Conservation (phyloP, 1,140 invertebrate species). For the Temnothorax longispinosus region DNA sequence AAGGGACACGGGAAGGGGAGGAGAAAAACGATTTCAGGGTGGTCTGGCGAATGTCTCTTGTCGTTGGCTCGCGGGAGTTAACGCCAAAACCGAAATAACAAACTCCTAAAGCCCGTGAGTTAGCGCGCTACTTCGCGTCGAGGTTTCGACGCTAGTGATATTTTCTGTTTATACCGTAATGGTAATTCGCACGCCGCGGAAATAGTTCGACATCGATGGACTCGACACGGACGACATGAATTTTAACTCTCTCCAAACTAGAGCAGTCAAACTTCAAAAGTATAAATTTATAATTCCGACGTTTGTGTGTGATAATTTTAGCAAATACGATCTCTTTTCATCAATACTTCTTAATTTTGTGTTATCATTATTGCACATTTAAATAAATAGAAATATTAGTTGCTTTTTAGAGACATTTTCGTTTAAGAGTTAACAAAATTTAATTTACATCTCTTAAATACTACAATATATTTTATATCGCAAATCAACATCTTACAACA, state of each 20-base stretch:
- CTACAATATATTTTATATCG: neutral
- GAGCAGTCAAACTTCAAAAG: neutral
- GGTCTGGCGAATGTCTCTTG: conserved; percentile 84
- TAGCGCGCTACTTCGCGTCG: conserved; percentile 68
- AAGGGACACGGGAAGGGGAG: conserved; percentile 2
- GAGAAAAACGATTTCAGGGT: conserved; percentile 68
- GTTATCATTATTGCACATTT: neutral
- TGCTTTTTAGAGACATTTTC: neutral
- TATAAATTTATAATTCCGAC: conserved; percentile 1
- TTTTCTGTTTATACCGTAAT: conserved; percentile 69
- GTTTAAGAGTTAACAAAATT: conserved; percentile 1
- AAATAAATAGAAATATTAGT: conserved; percentile 9
- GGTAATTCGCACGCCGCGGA: conserved; percentile 23
- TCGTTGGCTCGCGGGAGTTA: conserved; percentile 77
- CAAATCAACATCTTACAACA: neutral
- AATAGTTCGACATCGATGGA: conserved; percentile 50
- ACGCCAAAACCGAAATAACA: conserved; percentile 81
- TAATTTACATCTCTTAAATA: neutral
- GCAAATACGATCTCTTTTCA: neutral
- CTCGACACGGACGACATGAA: neutral
- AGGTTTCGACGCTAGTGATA: conserved; percentile 67
- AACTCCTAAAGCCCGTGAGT: conserved; percentile 75
- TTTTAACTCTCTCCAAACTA: neutral
- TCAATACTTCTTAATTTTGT: neutral
- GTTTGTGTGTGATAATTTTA: neutral